These are phyloP conservation scores for Macrosiphum euphorbiae DNA, from an alignment of 2,888 invertebrate species.

Conservation along the genomic window DNA sequence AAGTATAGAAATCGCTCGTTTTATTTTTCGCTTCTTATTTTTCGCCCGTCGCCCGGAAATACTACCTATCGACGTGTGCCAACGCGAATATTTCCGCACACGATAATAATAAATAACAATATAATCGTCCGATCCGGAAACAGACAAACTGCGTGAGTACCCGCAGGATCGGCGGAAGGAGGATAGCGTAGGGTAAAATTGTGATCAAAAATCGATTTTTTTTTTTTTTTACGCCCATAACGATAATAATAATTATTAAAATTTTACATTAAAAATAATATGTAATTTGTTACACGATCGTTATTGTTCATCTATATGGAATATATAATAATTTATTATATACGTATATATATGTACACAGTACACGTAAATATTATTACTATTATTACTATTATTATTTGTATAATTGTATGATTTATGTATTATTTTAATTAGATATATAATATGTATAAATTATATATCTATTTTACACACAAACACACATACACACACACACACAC, in stretches of 20 bases:
- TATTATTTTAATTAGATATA: not conserved
- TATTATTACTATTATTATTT: not conserved
- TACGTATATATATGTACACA: not conserved
- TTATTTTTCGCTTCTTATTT: not conserved
- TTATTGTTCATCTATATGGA: conserved; percentile 39
- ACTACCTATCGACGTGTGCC: not conserved
- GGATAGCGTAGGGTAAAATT: conserved; percentile 15
- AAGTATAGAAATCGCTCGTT: not conserved
- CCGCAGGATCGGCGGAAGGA: not conserved
- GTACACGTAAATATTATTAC: not conserved
- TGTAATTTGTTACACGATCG: conserved; percentile 50
- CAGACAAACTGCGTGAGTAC: not conserved
- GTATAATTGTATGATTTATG: conserved; percentile 16
- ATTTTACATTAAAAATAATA: not conserved
- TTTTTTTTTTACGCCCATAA: conserved; percentile 43
- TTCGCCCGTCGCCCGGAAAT: not conserved
- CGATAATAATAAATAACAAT: not conserved
- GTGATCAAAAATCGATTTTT: conserved; percentile 41
- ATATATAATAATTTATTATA: not conserved
- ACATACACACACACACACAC: not conserved
- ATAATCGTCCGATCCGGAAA: not conserved
- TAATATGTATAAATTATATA: not conserved
- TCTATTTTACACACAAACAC: not conserved
- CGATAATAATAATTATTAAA: not conserved
- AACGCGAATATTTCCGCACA: not conserved